Evolutionary conservation across 1,140 invertebrate species (phyloP), one percentile per base, ranked within the genome.

Genomic region (Neodiprion pinetum): DNA sequence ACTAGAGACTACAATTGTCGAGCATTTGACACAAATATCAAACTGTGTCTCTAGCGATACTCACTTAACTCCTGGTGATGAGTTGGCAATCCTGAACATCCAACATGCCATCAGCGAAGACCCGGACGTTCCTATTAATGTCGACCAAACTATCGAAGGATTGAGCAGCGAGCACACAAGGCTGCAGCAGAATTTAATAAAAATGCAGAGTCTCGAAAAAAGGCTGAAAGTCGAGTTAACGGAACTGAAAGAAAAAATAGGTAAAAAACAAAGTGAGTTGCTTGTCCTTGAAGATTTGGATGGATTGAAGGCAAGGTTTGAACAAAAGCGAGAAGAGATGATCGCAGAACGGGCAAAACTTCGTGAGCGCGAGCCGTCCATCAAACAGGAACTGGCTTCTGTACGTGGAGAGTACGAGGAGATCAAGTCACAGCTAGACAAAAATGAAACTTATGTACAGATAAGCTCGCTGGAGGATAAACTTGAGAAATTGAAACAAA

Each of bases 1-100:
- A 66, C 74, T 93, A 7, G 91, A 94, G 79, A 80, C 81, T 17
- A 87, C 85, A 61, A 87, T 93, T 53, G 89, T 93, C 12, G 82
- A 84, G 23, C 79, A 89, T n/a, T 79, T 93, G 61, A 90, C 92
- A 78, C 87, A 90, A 75, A 90, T 93, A 28, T 82, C 87, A 0
- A 86, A 76, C 69, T 79, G 78, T 17, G 76, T 84, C 8, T 79
- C 80, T 2, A 79, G 76, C 23, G 78, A 82, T n/a, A 65, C 79
- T 0, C 71, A 79, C 40, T 70, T 83, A 7, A 79, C 77, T 17
- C 72, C 78, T 10, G 78, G 61, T 21, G 81, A 85, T 67, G 85
- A 86, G 74, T 70, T 81, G 12, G 77, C 81, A 7, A 80, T 84
- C 71, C 75, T 84, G 4, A 78, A 85, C 28, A 78, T 82, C 49